Percentiles rank a stretch among this genome's conserved stretches.
Conservation (phyloP, 1,140 invertebrate genomes). For the Aphelenchoides besseyi region DNA sequence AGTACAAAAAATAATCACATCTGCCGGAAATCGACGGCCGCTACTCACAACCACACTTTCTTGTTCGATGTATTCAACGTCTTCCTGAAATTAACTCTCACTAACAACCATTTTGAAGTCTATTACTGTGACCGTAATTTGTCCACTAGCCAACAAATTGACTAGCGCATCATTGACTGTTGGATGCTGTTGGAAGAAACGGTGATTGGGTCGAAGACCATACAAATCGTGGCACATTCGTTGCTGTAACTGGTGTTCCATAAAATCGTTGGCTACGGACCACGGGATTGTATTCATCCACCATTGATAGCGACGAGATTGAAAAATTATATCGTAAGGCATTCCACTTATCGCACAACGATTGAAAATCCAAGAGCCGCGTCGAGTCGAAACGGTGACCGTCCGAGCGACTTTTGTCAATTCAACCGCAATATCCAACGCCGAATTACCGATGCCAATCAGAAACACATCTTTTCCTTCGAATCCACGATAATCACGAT, state of each 20-base stretch:
- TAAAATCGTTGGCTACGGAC: slow-evolving; percentile 62
- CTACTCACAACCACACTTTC: slow-evolving; percentile 63
- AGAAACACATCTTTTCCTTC: slow-evolving; percentile 65
- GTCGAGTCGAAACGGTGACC: slow-evolving; percentile 66
- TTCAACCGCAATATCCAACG: slow-evolving; percentile 67
- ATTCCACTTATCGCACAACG: slow-evolving; percentile 42
- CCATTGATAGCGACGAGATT: slow-evolving; percentile 43
- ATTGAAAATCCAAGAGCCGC: slow-evolving; percentile 66
- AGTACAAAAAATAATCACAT: slow-evolving; percentile 64
- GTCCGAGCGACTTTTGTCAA: slow-evolving; percentile 65
- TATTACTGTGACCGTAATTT: slow-evolving; percentile 63
- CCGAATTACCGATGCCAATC: slow-evolving; percentile 68
- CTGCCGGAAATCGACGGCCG: slow-evolving; percentile 52
- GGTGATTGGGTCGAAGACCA: slow-evolving; percentile 65
- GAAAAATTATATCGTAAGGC: slow-evolving; percentile 53
- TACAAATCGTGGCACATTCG: slow-evolving; percentile 65
- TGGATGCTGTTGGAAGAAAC: slow-evolving; percentile 65
- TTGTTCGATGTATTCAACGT: slow-evolving; percentile 62
- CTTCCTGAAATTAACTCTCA: slow-evolving; percentile 50
- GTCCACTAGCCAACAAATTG: slow-evolving; percentile 65
- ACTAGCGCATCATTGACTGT: slow-evolving; percentile 69
- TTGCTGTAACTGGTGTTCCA: slow-evolving; percentile 60
- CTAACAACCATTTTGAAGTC: slow-evolving; percentile 15
- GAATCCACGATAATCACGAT: slow-evolving; percentile 62
- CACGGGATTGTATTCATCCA: slow-evolving; percentile 51